A percentile compares a stretch with the other conserved stretches of the same genome.
Conservation (phyloP, 2,888 invertebrate species). For the Melipona bicolor region DNA sequence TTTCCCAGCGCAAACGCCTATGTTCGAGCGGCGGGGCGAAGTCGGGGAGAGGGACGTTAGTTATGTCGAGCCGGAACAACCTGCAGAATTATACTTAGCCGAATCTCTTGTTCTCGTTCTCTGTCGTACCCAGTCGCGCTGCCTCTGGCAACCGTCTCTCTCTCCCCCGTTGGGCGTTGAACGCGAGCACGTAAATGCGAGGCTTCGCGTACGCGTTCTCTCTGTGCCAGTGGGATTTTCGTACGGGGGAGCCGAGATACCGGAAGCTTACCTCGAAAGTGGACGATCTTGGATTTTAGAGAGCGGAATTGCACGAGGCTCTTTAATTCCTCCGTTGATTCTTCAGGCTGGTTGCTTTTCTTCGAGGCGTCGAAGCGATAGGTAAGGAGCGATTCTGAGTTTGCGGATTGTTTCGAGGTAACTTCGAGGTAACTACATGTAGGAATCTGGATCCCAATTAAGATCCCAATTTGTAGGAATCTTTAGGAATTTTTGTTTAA, state of each 20-base stretch:
- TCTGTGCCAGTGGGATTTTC: slow-evolving; percentile 32
- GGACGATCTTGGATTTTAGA: slow-evolving; percentile 32
- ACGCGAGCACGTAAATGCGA: slow-evolving; percentile 25
- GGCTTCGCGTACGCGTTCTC: slow-evolving; percentile 48
- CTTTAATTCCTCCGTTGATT: slow-evolving; percentile 15
- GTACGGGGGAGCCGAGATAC: slow-evolving; percentile 33
- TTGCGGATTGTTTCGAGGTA: no score
- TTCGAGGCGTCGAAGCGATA: no score
- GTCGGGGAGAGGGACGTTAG: slow-evolving; percentile 64
- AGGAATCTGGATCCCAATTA: no score
- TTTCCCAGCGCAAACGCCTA: slow-evolving; percentile 68
- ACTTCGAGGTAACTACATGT: no score
- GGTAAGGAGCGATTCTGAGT: no score
- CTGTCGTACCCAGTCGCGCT: not conserved
- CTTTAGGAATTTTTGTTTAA: no score
- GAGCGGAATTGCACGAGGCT: slow-evolving; percentile 11
- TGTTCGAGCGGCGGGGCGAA: slow-evolving; percentile 36
- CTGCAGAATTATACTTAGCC: slow-evolving; percentile 62
- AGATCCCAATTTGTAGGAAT: no score
- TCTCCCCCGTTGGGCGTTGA: not conserved
- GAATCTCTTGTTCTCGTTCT: slow-evolving; percentile 51
- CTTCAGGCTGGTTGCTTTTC: not conserved
- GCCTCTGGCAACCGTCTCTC: not conserved
- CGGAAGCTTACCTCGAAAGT: slow-evolving; percentile 3
- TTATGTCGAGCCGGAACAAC: slow-evolving; percentile 68